Evolutionary conservation across 1,140 invertebrate genomes (phyloP), one percentile per base, ranked within the genome.

Genomic region (Drepana arcuata): DNA sequence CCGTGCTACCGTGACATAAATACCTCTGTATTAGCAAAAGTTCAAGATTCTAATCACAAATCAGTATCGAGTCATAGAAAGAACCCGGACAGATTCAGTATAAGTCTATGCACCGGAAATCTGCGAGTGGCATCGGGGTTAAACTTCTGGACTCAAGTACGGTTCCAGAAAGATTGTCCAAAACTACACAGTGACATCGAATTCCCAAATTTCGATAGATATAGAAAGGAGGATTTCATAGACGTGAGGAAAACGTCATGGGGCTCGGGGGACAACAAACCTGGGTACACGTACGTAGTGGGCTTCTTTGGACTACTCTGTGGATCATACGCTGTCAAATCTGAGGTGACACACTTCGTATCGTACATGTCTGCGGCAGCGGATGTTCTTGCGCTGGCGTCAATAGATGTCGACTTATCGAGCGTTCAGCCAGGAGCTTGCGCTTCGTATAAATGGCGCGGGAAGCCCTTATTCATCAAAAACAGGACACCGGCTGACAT

Each of bases 391-490:
- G 77, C 77, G 2, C 15, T 79, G 24, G 68, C 74, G 12, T 34
- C 52, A 1, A 62, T 75, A 15, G 77, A 81, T 47, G 47, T 81
- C 2, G 69, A 79, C 21, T 35, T 81, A 21, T 51, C 47, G 1
- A 67, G 53, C 38, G 56, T 79, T 15, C 30, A 44, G 7, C 49
- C 62, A 10, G 77, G 77, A 2, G 33, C 35, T 2, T 91, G 86
- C 52, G 71, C 89, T 24, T 89, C 89, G 1, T 88, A 92, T 49
- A 94, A 94, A 67, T 95, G 93, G 93, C 85, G 92, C 69, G 92
- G 93, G 42, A 95, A 95, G 62, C 93, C 93, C 1, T 71, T 95
- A 9, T 95, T 95, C 69, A 86, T 95, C 13, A 85, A 89, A 41
- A 92, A 94, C 69, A 86, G 91, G 67, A 92, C 91, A 13, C 48